Evolutionary conservation across 1,140 invertebrate genomes (phyloP).

Genomic region (Matsumurasca onukii): DNA sequence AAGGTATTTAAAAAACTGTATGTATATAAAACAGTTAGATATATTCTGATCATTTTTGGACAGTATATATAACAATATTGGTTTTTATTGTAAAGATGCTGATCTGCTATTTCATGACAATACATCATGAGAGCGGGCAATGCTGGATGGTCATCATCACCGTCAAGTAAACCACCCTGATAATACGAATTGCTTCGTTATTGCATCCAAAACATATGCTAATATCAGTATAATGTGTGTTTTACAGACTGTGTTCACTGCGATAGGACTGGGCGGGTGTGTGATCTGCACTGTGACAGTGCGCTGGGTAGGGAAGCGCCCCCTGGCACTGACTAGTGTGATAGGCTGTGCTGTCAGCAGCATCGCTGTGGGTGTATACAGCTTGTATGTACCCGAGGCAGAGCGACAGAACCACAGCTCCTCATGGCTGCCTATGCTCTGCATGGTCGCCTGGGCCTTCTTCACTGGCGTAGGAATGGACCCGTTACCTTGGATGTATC

Average conservation of each 20-base stretch:
- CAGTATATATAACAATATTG: too few relatives aligned
- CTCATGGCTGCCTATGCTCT: constrained; percentile 35
- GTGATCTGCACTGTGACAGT: constrained; percentile 34
- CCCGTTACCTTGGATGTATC: constrained; percentile 41
- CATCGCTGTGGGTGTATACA: constrained; percentile 33
- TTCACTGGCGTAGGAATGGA: constrained; percentile 37
- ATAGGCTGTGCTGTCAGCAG: constrained; percentile 36
- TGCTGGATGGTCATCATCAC: too few relatives aligned
- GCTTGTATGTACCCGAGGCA: constrained; percentile 2
- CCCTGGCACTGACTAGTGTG: constrained; percentile 44
- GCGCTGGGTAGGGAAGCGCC: constrained; percentile 44
- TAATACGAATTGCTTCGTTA: too few relatives aligned
- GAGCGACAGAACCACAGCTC: constrained; percentile 13
- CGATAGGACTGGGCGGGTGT: constrained; percentile 34
- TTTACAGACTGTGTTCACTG: constrained; percentile 36
- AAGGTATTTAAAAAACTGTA: too few relatives aligned
- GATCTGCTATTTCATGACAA: too few relatives aligned
- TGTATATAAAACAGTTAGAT: too few relatives aligned
- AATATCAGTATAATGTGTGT: too few relatives aligned
- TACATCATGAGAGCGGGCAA: too few relatives aligned
- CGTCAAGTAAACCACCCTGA: too few relatives aligned
- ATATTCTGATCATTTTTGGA: too few relatives aligned
- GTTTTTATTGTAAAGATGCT: too few relatives aligned
- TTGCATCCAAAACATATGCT: too few relatives aligned
- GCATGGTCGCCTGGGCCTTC: constrained; percentile 38